phyloP scores from a whole-genome alignment of 2,797 vertebrate species.

The Silurus aristotelis region DNA sequence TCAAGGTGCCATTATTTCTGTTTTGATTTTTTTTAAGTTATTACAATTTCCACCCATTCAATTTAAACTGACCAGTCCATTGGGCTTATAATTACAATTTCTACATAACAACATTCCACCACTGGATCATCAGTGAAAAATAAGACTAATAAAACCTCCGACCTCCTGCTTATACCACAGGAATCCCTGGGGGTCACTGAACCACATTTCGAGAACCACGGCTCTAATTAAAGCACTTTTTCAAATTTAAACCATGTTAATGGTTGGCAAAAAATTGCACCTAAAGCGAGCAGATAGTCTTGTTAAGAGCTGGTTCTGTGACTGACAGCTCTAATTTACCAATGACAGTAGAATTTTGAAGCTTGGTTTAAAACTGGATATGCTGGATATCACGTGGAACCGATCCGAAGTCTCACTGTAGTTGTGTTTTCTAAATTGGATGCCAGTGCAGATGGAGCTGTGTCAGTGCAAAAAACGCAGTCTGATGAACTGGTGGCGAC shows the following conservation, averaged over 20 bases:
- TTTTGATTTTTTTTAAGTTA: neutral
- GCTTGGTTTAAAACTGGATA: neutral
- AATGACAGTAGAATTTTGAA: conserved; percentile 1
- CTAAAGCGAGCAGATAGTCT: neutral
- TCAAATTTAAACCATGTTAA: neutral
- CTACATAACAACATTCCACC: conserved; percentile 11
- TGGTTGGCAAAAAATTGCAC: neutral
- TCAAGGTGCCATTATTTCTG: neutral
- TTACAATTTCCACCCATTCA: neutral
- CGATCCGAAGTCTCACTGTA: conserved; percentile 16
- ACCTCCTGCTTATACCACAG: neutral
- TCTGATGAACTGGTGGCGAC: conserved; percentile 17
- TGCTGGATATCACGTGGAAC: conserved; percentile 5
- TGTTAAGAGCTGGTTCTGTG: neutral
- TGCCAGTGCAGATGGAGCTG: conserved; percentile 37
- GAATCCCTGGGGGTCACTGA: neutral
- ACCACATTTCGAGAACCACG: neutral
- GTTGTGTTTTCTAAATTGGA: conserved; percentile 13
- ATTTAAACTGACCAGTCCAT: neutral
- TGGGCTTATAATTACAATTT: neutral
- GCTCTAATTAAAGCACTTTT: conserved; percentile 27
- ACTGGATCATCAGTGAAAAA: conserved; percentile 8
- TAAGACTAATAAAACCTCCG: neutral
- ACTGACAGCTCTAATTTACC: conserved; percentile 18
- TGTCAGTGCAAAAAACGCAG: conserved; percentile 20